Evolutionary conservation across 2,797 vertebrate genomes (phyloP).

Genomic region (Mallotus villosus): DNA sequence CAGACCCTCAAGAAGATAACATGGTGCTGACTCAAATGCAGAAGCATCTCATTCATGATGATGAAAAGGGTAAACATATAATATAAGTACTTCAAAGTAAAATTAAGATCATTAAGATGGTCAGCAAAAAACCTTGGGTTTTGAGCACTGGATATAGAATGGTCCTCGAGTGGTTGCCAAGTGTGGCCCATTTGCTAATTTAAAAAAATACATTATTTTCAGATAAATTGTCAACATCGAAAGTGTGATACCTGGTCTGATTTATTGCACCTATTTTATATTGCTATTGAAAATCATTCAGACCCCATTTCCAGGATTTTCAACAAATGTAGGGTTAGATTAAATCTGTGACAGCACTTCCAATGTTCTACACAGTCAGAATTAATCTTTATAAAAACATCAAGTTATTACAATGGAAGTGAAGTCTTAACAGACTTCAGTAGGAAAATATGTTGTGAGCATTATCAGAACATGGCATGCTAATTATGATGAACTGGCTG

Average conservation of each 20-base stretch:
- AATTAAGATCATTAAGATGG: background rate
- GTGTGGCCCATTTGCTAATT: background rate
- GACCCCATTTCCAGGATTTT: no score
- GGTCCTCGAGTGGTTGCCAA: background rate
- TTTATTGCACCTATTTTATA: background rate
- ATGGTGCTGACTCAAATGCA: slow-evolving; percentile 1
- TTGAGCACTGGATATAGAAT: background rate
- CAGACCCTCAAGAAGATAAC: slow-evolving; percentile 28
- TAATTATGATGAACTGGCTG: slow-evolving; percentile 28
- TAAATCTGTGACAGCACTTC: no score
- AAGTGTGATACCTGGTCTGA: background rate
- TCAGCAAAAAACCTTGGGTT: background rate
- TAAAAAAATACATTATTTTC: no score
- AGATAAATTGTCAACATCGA: no score
- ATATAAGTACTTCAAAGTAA: background rate
- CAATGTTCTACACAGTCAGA: no score
- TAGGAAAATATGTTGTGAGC: background rate
- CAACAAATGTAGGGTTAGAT: no score
- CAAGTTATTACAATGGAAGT: background rate
- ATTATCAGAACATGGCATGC: background rate
- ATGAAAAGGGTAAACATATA: slow-evolving; percentile 5
- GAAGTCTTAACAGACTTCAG: background rate
- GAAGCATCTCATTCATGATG: background rate
- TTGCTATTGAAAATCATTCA: background rate
- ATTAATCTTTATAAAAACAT: background rate